Conservation (phyloP, 30 jellyfish, hydroid and myxozoan genomes). For the Chrysaora quinquecirrha region DNA sequence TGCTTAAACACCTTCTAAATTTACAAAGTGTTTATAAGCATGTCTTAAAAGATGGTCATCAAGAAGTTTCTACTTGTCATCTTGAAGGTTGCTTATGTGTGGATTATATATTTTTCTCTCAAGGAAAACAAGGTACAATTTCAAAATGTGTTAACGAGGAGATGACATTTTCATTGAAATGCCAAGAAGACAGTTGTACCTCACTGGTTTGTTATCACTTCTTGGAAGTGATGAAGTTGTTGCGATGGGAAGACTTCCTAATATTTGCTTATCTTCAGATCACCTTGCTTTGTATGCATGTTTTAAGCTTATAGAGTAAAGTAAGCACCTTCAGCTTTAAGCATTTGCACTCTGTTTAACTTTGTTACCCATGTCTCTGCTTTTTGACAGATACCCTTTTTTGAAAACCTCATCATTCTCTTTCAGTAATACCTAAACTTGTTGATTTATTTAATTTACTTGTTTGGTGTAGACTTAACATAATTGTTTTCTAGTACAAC, state of each 20-base stretch:
- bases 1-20: slow-evolving; percentile 65
- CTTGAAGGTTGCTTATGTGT: slow-evolving; percentile 75
- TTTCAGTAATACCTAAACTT: no score
- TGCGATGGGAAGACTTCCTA: slow-evolving; percentile 75
- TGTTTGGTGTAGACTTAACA: no score
- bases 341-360: no score
- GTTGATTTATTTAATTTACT: no score
- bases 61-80: slow-evolving; percentile 86
- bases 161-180: not conserved
- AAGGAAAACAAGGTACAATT: slow-evolving; percentile 4
- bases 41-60: slow-evolving; percentile 35
- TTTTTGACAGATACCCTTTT: no score
- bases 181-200: slow-evolving; percentile 50
- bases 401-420: no score
- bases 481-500: no score
- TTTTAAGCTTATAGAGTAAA: slow-evolving; percentile 19
- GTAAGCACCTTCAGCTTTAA: no score
- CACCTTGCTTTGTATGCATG: slow-evolving; percentile 85
- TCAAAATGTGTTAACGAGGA: slow-evolving; percentile 3
- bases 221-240: slow-evolving; percentile 43
- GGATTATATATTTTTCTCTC: slow-evolving; percentile 86
- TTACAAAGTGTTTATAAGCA: slow-evolving; percentile 80
- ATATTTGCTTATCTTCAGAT: slow-evolving; percentile 81
- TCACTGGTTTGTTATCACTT: slow-evolving; percentile 69
- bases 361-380: no score